These are phyloP conservation scores for Temnothorax rugatulus DNA, from an alignment of 2,888 invertebrate genomes.

Conservation along the genomic window DNA sequence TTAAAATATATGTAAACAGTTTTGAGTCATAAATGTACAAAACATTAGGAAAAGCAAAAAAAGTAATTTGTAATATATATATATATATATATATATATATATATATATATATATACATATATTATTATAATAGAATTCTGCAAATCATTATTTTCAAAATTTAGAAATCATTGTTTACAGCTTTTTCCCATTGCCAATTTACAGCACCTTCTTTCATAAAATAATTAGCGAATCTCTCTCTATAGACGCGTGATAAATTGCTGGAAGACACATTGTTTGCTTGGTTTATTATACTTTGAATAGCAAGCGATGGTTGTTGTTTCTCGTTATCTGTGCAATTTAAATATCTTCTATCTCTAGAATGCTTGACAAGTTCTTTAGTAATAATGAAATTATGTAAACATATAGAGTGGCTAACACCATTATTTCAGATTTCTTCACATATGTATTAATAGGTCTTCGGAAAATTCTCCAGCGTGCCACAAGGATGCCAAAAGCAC, in stretches of 20 bases:
- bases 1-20: neutral
- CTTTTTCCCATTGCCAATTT: neutral
- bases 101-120: neutral
- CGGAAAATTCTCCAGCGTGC: neutral
- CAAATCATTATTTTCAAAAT: neutral
- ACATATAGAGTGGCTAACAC: neutral
- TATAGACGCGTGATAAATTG: neutral
- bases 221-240: neutral
- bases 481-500: slow-evolving; percentile 1
- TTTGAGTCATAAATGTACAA: neutral
- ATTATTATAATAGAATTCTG: neutral
- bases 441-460: neutral
- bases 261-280: neutral
- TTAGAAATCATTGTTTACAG: slow-evolving; percentile 6
- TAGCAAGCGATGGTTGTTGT: neutral
- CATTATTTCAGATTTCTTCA: neutral
- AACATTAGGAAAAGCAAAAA: neutral
- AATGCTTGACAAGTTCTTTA: slow-evolving; percentile 9
- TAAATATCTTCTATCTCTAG: slow-evolving; percentile 2
- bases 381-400: neutral
- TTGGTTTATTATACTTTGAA: neutral
- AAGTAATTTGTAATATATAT: neutral
- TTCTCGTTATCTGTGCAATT: neutral
- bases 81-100: neutral
- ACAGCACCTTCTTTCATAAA: neutral